These are phyloP conservation scores for Lates japonicus DNA, from an alignment of 2,797 vertebrate genomes.

Conservation along the genomic window DNA sequence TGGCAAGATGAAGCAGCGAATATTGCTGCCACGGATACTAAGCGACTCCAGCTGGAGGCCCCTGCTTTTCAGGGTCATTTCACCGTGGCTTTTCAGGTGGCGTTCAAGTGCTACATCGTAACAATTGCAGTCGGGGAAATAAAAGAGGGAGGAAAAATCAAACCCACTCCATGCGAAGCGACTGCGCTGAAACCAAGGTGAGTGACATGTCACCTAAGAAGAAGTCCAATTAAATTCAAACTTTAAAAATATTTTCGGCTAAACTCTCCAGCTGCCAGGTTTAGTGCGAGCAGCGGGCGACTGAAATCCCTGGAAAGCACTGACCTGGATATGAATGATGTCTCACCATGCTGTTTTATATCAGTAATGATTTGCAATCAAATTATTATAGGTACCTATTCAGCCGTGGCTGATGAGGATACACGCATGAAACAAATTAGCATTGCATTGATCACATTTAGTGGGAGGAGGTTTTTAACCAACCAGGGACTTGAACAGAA, in stretches of 20 bases:
- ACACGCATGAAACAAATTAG: not conserved
- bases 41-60: slow-evolving; percentile 96
- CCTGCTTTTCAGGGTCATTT: slow-evolving; percentile 98
- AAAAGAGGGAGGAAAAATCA: not conserved
- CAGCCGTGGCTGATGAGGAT: no score
- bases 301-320: not conserved
- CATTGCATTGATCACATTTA: no score
- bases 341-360: not conserved
- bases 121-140: no score
- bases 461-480: not conserved
- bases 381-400: no score
- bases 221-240: not conserved
- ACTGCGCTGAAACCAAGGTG: no score
- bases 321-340: not conserved
- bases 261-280: not conserved
- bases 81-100: slow-evolving; percentile 98
- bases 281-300: not conserved
- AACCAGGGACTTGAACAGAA: not conserved
- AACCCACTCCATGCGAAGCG: not conserved
- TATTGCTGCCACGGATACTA: slow-evolving; percentile 98
- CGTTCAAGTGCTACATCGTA: slow-evolving; percentile 99
- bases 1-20: slow-evolving; percentile 97
- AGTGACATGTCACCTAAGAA: no score
- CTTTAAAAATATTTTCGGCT: no score
- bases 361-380: not conserved